Percentiles rank a stretch among this genome's conserved stretches.
phyloP scores from a whole-genome alignment of 2,888 invertebrate species.

The Caenorhabditis virilis region DNA sequence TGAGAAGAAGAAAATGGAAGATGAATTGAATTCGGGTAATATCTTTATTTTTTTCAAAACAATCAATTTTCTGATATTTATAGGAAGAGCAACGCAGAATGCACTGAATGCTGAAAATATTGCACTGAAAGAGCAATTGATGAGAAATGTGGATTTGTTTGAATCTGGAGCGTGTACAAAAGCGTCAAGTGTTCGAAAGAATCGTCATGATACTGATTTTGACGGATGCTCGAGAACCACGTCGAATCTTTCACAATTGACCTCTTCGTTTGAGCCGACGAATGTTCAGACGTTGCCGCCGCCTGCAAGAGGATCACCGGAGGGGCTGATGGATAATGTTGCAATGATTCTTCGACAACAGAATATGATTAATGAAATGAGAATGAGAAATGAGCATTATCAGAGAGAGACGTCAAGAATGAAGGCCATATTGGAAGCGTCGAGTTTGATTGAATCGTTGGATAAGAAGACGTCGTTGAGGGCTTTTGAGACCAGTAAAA shows the following conservation, averaged over 20 bases:
- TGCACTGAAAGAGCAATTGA: constrained; percentile 60
- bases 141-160: constrained; percentile 59
- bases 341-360: constrained; percentile 54
- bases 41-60: background rate
- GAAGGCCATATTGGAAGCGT: constrained; percentile 50
- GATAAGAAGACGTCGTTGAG: constrained; percentile 49
- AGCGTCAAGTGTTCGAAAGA: background rate
- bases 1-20: constrained; percentile 18
- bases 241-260: constrained; percentile 25
- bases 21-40: constrained; percentile 9
- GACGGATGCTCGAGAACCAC: constrained; percentile 18
- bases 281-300: background rate
- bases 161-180: constrained; percentile 43
- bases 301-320: constrained; percentile 24
- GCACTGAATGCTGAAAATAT: constrained; percentile 46
- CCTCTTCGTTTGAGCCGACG: constrained; percentile 4
- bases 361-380: constrained; percentile 47
- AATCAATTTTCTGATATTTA: background rate
- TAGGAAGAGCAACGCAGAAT: constrained; percentile 40
- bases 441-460: constrained; percentile 43
- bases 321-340: constrained; percentile 48
- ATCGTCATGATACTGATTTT: background rate
- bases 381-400: constrained; percentile 39
- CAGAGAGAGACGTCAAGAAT: constrained; percentile 51
- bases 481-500: constrained; percentile 39